Evolutionary conservation across 2,113 vertebrate species (phyloP).

Genomic region (Pituophis catenifer): DNA sequence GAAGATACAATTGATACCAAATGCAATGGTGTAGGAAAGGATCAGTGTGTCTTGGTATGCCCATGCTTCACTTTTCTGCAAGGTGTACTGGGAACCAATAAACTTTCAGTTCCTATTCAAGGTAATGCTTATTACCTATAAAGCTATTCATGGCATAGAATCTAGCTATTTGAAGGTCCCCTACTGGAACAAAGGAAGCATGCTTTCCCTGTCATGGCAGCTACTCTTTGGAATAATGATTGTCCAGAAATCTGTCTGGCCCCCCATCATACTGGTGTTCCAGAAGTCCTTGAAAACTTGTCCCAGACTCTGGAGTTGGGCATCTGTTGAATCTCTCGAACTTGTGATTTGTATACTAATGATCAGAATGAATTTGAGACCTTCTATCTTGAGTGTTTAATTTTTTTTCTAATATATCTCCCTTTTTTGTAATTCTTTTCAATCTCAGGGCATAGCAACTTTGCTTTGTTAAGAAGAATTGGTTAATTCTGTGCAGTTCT

Average conservation of each 20-base stretch:
- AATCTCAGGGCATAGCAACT: background rate
- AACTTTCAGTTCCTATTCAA: background rate
- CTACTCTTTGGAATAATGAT: too few relatives aligned
- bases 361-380: background rate
- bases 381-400: background rate
- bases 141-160: background rate
- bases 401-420: background rate
- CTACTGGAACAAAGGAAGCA: background rate
- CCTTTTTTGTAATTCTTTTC: background rate
- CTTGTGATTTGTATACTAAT: background rate
- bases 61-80: background rate
- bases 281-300: background rate
- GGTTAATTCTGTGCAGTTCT: background rate
- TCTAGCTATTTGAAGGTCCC: background rate
- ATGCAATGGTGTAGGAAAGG: too few relatives aligned
- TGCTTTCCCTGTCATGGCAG: too few relatives aligned
- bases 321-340: background rate
- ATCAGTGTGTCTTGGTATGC: background rate
- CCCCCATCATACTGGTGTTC: too few relatives aligned
- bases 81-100: background rate
- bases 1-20: too few relatives aligned
- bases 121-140: background rate
- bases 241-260: too few relatives aligned
- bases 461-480: background rate
- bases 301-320: background rate